Conservation (phyloP, 2,797 vertebrate genomes). For the Crocidura indochinensis region DNA sequence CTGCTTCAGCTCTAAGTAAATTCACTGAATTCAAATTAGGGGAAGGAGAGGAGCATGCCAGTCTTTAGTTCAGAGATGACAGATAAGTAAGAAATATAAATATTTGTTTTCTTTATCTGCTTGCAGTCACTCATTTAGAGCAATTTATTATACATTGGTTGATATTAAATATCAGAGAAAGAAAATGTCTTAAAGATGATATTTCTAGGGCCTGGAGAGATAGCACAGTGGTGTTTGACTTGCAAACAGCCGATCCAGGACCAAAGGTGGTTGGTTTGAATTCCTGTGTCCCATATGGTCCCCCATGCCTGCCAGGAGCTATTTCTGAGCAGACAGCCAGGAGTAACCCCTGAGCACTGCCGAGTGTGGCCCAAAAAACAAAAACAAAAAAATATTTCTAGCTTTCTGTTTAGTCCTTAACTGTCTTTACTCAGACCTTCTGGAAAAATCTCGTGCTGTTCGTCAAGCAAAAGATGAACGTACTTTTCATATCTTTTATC, state of each 20-base stretch:
- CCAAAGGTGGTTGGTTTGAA: no score
- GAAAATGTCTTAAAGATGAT: background rate
- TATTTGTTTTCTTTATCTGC: background rate
- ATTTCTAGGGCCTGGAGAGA: no score
- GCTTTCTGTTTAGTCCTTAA: conserved; percentile 89
- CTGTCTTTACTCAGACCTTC: conserved; percentile 92
- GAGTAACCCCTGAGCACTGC: no score
- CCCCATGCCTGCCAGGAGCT: no score
- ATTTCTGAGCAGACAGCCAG: no score
- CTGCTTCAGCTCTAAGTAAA: background rate
- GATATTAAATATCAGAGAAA: background rate
- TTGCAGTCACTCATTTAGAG: background rate
- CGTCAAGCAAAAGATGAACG: conserved; percentile 99
- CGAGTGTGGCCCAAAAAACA: no score
- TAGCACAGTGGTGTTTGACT: no score
- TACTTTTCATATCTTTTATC: conserved; percentile 99
- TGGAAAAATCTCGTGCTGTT: conserved; percentile 98
- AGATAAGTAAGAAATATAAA: background rate
- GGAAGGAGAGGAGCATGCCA: background rate
- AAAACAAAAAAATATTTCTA: no score
- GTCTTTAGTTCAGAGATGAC: background rate
- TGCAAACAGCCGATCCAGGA: no score
- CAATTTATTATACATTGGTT: no score
- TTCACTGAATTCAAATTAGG: background rate
- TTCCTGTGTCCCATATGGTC: no score